Conservation (phyloP, 2,113 vertebrate genomes). For the Chinchilla lanigera region DNA sequence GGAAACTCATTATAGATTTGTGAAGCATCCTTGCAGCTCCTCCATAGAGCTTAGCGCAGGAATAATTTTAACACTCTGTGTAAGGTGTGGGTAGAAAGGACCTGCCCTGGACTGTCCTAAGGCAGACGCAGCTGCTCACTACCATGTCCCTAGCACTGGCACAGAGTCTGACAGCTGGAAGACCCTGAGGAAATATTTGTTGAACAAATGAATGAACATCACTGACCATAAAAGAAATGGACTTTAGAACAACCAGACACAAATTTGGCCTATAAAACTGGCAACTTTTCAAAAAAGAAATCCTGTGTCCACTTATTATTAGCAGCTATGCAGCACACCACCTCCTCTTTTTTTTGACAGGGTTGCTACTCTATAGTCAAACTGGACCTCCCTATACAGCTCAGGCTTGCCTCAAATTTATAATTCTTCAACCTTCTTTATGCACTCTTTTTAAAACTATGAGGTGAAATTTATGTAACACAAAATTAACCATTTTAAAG, state of each 20-base stretch:
- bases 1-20: neutral
- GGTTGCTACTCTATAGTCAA: neutral
- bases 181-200: neutral
- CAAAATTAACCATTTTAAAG: neutral
- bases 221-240: neutral
- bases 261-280: neutral
- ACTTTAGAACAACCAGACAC: neutral
- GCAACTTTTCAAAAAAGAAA: neutral
- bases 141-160: neutral
- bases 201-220: neutral
- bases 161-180: neutral
- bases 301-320: neutral
- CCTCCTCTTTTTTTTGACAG: neutral
- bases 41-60: neutral
- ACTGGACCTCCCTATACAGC: neutral
- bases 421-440: too few species aligned
- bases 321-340: neutral
- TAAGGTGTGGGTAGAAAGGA: neutral
- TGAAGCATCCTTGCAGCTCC: neutral
- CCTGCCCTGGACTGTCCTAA: neutral
- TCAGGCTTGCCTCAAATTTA: neutral
- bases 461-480: neutral
- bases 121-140: neutral
- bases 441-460: neutral
- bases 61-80: neutral